phyloP scores from a whole-genome alignment of 2,888 invertebrate genomes.

The Syrphus vitripennis region DNA sequence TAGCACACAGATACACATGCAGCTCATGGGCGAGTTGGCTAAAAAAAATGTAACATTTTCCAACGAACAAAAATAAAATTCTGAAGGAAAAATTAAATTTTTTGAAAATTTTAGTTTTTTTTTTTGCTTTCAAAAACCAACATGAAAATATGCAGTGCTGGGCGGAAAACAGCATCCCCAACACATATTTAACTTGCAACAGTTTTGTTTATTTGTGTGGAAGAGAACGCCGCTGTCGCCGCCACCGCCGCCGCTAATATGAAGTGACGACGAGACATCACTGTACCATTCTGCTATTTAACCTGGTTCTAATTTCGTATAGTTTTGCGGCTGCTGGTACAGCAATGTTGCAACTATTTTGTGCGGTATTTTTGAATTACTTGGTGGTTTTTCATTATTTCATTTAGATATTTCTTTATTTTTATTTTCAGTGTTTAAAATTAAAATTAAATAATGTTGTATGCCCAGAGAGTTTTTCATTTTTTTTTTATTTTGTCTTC shows the following conservation, averaged over 20 bases:
- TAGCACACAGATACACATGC: slow-evolving; percentile 43
- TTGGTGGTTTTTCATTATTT: slow-evolving; percentile 20
- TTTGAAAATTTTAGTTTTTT: slow-evolving; percentile 23
- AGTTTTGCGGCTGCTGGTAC: slow-evolving; percentile 59
- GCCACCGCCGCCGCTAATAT: slow-evolving; percentile 7
- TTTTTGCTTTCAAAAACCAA: not conserved
- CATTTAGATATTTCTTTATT: not conserved
- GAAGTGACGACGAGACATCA: slow-evolving; percentile 62
- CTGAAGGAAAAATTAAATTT: slow-evolving; percentile 39
- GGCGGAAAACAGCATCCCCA: slow-evolving; percentile 9
- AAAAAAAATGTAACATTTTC: slow-evolving; percentile 14
- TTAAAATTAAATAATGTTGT: slow-evolving; percentile 50
- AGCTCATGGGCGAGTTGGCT: slow-evolving; percentile 11
- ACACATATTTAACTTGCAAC: slow-evolving; percentile 31
- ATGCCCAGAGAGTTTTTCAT: slow-evolving; percentile 9
- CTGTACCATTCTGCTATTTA: slow-evolving; percentile 64
- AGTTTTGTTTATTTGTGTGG: slow-evolving; percentile 41
- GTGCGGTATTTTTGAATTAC: slow-evolving; percentile 57
- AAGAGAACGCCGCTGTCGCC: not conserved
- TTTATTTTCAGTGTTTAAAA: slow-evolving; percentile 34
- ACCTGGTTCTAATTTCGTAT: slow-evolving; percentile 72
- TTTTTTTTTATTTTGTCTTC: not conserved
- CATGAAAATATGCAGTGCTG: slow-evolving; percentile 44
- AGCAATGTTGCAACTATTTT: slow-evolving; percentile 66
- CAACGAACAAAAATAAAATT: slow-evolving; percentile 51